Evolutionary conservation across 2,113 vertebrate genomes (phyloP).

Genomic region (Euleptes europaea): DNA sequence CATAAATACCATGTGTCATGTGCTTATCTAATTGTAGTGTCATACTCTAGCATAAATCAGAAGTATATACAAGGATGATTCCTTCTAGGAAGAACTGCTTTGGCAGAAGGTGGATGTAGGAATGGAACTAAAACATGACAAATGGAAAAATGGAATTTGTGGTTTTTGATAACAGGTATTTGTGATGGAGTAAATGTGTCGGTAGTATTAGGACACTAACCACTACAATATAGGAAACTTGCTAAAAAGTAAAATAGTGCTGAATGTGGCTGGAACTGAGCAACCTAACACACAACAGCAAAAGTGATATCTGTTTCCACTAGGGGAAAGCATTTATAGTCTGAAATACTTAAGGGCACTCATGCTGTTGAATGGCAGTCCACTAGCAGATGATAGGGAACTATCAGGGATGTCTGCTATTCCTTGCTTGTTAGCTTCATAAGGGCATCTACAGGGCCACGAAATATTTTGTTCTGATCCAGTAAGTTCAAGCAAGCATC

Average conservation of each 20-base stretch:
- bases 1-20: slow-evolving; percentile 10
- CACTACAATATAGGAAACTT: background rate
- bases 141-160: background rate
- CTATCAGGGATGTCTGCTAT: too few relatives aligned
- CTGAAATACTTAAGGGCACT: too few relatives aligned
- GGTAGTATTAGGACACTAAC: background rate
- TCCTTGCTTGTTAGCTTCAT: too few relatives aligned
- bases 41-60: background rate
- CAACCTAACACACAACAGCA: background rate
- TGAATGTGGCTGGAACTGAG: background rate
- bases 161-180: too few relatives aligned
- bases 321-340: too few relatives aligned
- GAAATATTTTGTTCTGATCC: too few relatives aligned
- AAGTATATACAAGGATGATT: background rate
- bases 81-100: background rate
- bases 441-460: too few relatives aligned
- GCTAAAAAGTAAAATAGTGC: background rate
- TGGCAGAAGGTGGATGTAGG: background rate
- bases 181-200: background rate
- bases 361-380: too few relatives aligned
- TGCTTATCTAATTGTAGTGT: background rate
- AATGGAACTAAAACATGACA: background rate
- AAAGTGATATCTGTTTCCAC: background rate
- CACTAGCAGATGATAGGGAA: too few relatives aligned
- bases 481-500: too few relatives aligned